A percentile compares a stretch with the other conserved stretches of the same genome.
These are phyloP conservation scores for Thalpophila matura DNA, from an alignment of 2,888 invertebrate genomes.

Conservation along the genomic window DNA sequence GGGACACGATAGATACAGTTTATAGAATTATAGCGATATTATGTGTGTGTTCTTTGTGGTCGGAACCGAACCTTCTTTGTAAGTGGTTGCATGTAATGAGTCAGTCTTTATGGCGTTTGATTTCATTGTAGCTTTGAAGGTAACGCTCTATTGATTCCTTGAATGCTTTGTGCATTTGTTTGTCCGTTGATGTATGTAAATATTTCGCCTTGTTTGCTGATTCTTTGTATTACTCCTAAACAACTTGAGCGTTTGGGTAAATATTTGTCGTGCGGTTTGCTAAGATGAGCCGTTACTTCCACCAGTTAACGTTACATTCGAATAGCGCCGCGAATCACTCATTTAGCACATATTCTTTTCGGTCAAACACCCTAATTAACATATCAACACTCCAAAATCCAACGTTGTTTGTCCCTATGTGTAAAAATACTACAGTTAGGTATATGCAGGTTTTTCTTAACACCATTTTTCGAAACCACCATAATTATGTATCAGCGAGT, in stretches of 20 bases:
- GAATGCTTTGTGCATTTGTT: conserved; percentile 42
- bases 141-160: conserved; percentile 42
- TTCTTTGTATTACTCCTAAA: conserved; percentile 28
- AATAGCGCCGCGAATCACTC: not conserved
- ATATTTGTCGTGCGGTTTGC: conserved; percentile 1
- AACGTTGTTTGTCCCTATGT: not conserved
- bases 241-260: conserved; percentile 7
- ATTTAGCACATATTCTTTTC: conserved; percentile 33
- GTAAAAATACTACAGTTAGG: conserved; percentile 8
- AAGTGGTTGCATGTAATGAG: conserved; percentile 20
- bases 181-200: conserved; percentile 19
- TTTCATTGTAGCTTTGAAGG: conserved; percentile 43
- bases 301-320: conserved; percentile 7
- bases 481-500: conserved; percentile 13
- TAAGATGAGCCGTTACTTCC: conserved; percentile 26
- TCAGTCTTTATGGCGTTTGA: conserved; percentile 47
- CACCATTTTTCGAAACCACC: conserved; percentile 9
- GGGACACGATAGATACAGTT: conserved; percentile 2
- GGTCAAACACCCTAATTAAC: conserved; percentile 22
- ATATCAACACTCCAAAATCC: not conserved
- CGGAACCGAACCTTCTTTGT: conserved; percentile 12
- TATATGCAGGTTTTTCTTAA: conserved; percentile 3
- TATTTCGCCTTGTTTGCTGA: conserved; percentile 18
- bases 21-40: conserved; percentile 14
- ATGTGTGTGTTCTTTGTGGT: conserved; percentile 23